Evolutionary conservation across 37 sponge, comb jelly and placozoan species (phyloP).

Genomic region (Aplysina aerophoba): DNA sequence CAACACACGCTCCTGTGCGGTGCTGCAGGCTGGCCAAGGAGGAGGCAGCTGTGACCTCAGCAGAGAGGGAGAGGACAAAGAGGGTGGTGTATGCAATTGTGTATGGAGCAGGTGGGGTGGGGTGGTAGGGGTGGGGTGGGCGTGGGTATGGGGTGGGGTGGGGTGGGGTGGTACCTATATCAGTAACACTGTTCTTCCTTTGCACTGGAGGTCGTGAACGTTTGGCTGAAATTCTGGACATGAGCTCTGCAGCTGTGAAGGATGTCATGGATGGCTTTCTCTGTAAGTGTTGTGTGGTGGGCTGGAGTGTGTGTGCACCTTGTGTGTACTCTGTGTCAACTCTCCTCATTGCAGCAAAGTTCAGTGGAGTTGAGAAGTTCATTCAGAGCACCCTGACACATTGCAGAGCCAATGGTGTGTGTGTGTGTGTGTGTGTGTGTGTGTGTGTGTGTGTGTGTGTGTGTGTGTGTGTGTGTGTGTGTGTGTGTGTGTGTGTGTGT

Average conservation of each 20-base stretch:
- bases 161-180: neutral
- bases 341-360: conserved; percentile 42
- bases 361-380: conserved; percentile 56
- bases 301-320: neutral
- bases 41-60: conserved; percentile 32
- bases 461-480: neutral
- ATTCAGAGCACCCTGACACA: conserved; percentile 37
- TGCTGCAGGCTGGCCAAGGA: conserved; percentile 49
- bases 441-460: neutral
- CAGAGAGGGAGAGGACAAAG: conserved; percentile 80
- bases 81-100: conserved; percentile 84
- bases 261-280: conserved; percentile 72
- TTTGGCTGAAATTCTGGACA: conserved; percentile 68
- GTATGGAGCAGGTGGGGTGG: conserved; percentile 75
- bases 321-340: neutral
- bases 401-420: conserved; percentile 50
- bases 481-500: neutral
- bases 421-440: neutral
- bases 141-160: too few species aligned
- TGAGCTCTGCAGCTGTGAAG: conserved; percentile 45
- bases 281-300: conserved; percentile 29
- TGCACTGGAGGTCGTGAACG: conserved; percentile 66
- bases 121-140: too few species aligned
- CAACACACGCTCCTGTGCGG: too few species aligned
- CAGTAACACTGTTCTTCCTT: too few species aligned